phyloP scores from a whole-genome alignment of 1,140 invertebrate species.

The Cheumatopsyche charites region DNA sequence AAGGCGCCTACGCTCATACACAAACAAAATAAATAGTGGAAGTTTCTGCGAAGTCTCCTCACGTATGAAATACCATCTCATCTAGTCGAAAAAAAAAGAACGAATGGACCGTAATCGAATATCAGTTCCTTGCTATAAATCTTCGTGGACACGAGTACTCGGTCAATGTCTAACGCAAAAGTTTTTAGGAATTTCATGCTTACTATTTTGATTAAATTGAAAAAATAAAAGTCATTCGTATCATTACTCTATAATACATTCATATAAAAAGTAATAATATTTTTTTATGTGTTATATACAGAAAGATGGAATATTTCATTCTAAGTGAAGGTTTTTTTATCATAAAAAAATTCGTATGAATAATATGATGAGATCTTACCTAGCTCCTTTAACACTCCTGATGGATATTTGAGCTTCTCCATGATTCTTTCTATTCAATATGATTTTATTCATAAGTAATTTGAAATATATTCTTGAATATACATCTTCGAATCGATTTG shows the following conservation, averaged over 20 bases:
- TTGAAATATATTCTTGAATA: neutral
- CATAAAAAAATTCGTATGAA: neutral
- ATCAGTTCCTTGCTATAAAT: constrained; percentile 1
- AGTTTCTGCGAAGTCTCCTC: no score
- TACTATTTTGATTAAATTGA: no score
- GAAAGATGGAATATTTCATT: neutral
- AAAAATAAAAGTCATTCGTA: no score
- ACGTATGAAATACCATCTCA: neutral
- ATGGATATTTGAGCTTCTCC: constrained; percentile 25
- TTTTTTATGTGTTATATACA: no score
- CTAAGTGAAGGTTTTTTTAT: neutral
- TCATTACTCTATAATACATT: no score
- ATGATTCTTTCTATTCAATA: neutral
- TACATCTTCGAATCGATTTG: no score
- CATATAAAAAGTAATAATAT: no score
- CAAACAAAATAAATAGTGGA: no score
- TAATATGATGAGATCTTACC: constrained; percentile 16
- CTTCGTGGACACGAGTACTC: neutral
- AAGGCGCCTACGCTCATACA: no score
- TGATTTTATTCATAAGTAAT: constrained; percentile 10
- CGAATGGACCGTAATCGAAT: constrained; percentile 3
- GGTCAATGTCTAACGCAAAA: neutral
- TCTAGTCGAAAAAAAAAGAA: constrained; percentile 7
- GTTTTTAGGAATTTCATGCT: no score
- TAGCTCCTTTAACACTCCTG: constrained; percentile 13